Percentiles rank a stretch among this genome's conserved stretches.
Evolutionary conservation across 2,797 vertebrate species (phyloP).

Genomic region (Arnoldichthys spilopterus): DNA sequence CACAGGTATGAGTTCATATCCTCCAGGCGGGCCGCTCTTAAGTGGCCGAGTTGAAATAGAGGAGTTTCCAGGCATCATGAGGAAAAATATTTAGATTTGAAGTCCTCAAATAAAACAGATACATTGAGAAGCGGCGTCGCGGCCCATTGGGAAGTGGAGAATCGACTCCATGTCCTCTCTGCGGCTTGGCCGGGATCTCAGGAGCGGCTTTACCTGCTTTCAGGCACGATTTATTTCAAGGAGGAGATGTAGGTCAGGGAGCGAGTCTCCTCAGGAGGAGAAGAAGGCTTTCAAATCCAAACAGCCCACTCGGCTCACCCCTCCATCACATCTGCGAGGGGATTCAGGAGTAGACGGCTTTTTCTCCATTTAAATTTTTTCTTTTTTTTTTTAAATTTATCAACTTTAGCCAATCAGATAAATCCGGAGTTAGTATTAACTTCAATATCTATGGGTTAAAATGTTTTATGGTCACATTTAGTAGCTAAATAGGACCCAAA

Average conservation of each 20-base stretch:
- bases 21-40: constrained; percentile 52
- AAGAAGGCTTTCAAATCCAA: constrained; percentile 26
- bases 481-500: too few species aligned
- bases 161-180: constrained; percentile 61
- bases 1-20: constrained; percentile 63
- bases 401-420: too few species aligned
- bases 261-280: constrained; percentile 8
- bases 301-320: not conserved
- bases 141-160: constrained; percentile 64
- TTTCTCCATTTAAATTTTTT: not conserved
- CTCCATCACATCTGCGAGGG: not conserved
- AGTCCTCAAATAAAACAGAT: constrained; percentile 65
- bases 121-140: constrained; percentile 61
- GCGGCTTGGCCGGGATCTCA: constrained; percentile 65
- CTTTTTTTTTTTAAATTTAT: too few species aligned
- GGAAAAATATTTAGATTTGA: constrained; percentile 67
- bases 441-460: too few species aligned
- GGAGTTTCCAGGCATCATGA: constrained; percentile 58
- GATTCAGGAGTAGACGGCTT: not conserved
- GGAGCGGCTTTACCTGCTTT: constrained; percentile 65
- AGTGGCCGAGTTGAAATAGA: constrained; percentile 60
- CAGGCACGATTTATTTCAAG: constrained; percentile 61
- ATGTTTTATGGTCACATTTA: too few species aligned
- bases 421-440: too few species aligned
- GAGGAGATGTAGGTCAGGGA: constrained; percentile 62